Conservation (phyloP, 30 jellyfish, hydroid and myxozoan genomes). For the Phacellophora camtschatica region DNA sequence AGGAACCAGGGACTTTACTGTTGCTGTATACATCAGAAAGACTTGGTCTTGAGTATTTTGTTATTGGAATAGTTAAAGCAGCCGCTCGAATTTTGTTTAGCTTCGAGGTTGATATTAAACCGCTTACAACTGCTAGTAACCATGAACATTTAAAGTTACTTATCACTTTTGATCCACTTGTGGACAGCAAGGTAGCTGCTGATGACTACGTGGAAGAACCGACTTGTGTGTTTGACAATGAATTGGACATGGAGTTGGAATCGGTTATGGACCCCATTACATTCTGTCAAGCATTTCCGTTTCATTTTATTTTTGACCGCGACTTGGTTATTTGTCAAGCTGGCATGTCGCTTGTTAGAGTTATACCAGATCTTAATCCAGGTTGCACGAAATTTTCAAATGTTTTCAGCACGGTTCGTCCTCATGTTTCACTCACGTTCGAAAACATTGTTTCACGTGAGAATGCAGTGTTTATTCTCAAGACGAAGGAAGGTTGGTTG, state of each 20-base stretch:
- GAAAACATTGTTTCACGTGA: conserved; percentile 49
- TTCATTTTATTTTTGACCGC: conserved; percentile 73
- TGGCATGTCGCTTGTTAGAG: conserved; percentile 69
- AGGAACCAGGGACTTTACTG: conserved; percentile 14
- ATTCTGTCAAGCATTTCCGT: conserved; percentile 76
- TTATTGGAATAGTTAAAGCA: conserved; percentile 57
- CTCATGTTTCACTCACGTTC: conserved; percentile 62
- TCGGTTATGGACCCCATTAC: conserved; percentile 67
- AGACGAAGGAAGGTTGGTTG: conserved; percentile 58
- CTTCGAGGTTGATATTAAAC: conserved; percentile 36
- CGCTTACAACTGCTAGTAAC: not conserved
- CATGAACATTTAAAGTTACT: conserved; percentile 27
- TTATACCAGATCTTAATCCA: conserved; percentile 56
- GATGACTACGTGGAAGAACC: not conserved
- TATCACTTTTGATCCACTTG: not conserved
- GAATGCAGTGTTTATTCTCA: conserved; percentile 65
- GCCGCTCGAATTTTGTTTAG: conserved; percentile 53
- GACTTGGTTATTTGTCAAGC: conserved; percentile 77
- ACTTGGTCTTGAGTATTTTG: conserved; percentile 50
- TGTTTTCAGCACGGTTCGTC: conserved; percentile 62
- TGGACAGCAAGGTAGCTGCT: not conserved
- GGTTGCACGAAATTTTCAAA: conserved; percentile 67
- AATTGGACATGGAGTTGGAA: conserved; percentile 49
- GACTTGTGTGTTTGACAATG: not conserved
- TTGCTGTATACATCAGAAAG: conserved; percentile 68